Base-by-base conservation (phyloP, 2,797 vertebrate genomes). In the Enoplosus armatus region DNA sequence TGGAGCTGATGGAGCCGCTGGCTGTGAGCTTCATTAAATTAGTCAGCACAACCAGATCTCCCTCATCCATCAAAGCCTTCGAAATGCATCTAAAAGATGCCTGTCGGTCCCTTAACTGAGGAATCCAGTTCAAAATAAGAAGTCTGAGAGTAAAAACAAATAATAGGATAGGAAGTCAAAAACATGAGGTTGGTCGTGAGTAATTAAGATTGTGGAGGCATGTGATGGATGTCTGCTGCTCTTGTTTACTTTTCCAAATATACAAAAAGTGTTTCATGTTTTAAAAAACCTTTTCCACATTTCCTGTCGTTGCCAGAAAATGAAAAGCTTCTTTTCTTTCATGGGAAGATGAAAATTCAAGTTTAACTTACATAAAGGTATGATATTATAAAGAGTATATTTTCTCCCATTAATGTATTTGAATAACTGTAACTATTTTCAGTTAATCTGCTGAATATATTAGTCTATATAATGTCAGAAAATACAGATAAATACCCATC, bases 1-100 rank as follows among this genome's bases (percentile, higher is more conserved):
- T 39, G 59, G 37, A 69, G 78, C 68, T 59, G 73, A 69, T 24
- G 83, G 72, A 88, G 85, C 88, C 89, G 82, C 87, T 89, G 90
- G 85, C 75, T 61, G 69, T 3, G 60, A 79, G 80, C 83, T 72
- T 22, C 80, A 58, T 39, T 71, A 85, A 88, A 87, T 89, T 83
- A 87, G 86, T 87, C 84, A 75, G 74, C 56, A 33, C 61, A 78
- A 68, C 61, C 77, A 59, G 58, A 84, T 77, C 78, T 51, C 54
- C 50, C 72, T 77, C 72, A 66, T 81, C 79, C 66, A 72, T 82
- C 78, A 75, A 74, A 88, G 66, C 71, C 85, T 61, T 56, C 51
- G 62, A 80, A 85, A 82, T 59, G 62, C 68, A 78, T 78, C 80
- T 47, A 37, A 75, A 77, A 70, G 62, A 81, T 55, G 82, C n/a